A percentile compares a stretch with the other conserved stretches of the same genome.
phyloP scores from a whole-genome alignment of 2,797 vertebrate genomes.

The Characodon lateralis region DNA sequence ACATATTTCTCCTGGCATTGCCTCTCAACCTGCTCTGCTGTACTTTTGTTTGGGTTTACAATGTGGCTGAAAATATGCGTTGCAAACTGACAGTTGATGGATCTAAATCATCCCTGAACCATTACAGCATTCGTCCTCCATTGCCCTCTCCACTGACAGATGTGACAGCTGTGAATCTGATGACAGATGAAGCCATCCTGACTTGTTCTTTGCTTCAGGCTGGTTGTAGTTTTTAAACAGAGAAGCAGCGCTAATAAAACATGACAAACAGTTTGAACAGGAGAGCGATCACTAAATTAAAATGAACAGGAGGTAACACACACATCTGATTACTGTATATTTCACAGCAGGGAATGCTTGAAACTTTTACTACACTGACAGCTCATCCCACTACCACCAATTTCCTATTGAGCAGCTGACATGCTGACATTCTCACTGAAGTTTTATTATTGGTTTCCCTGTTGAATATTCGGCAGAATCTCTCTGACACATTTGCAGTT shows the following conservation, averaged over 20 bases:
- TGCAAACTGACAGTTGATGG: constrained; percentile 25
- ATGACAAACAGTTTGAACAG: constrained; percentile 34
- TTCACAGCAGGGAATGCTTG: constrained; percentile 10
- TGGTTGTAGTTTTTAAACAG: constrained; percentile 36
- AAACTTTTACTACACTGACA: neutral
- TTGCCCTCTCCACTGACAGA: constrained; percentile 45
- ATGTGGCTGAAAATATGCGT: constrained; percentile 24
- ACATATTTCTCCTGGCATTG: neutral
- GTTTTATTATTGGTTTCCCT: constrained; percentile 28
- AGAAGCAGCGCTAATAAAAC: constrained; percentile 35
- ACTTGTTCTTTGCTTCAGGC: constrained; percentile 36
- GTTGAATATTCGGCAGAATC: constrained; percentile 25
- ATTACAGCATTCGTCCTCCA: constrained; percentile 12
- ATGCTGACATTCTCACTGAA: constrained; percentile 23
- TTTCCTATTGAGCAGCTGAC: constrained; percentile 42
- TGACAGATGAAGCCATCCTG: constrained; percentile 34
- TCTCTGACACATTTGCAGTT: constrained; percentile 35
- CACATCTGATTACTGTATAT: constrained; percentile 27
- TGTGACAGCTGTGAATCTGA: constrained; percentile 41
- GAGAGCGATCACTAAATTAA: constrained; percentile 9
- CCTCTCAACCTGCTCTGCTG: constrained; percentile 1
- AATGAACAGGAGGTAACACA: constrained; percentile 20
- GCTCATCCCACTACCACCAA: constrained; percentile 22
- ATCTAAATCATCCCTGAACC: constrained; percentile 21
- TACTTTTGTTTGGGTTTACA: constrained; percentile 16